Evolutionary conservation across 2,888 invertebrate species (phyloP), one percentile per base, ranked within the genome.

Genomic region (Hirtodrosophila histrioides): DNA sequence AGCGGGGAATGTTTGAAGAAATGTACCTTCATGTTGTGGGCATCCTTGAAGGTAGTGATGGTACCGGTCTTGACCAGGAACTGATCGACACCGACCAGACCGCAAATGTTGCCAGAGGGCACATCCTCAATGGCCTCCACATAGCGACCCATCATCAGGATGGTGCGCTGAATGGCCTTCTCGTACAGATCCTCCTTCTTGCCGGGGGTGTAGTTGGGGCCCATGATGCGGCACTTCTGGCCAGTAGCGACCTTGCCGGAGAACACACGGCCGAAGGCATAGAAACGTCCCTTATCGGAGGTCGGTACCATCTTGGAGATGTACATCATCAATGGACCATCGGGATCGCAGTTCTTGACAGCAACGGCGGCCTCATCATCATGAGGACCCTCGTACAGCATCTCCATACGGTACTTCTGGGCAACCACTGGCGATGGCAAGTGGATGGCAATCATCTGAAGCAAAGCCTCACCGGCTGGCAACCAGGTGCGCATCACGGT

Each of bases 381-480:
- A 70, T 95, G 95, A 56, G 99, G 99, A 88, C 99, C 99, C 93
- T 99, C 99, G 92, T 99, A 99, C 93, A 99, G 93, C 97, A 99
- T 96, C 93, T 99, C 99, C 97, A 98, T 98, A 93, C 99, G 96
- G 94, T 99, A 99, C 92, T 96, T 97, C 93, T 99, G 99, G 56
- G 99, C 99, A 64, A 97, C 97, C 54, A 99, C 99, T 3, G 99
- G 99, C 29, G 99, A 99, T 66, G 99, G 99, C 92, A 99, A 94
- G 92, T 99, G 99, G 92, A 99, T 98, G 93, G 98, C 98, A 93
- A 99, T 99, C 99, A 99, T 99, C 94, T 99, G 99, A 93, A 99
- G 97, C 89, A 99, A 93, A 89, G 99, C 98, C 92, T 99, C 99
- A 85, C 99, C 99, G 91, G 99, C 99, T 57, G 99, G 99, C 92